Evolutionary conservation across 2,113 vertebrate species (phyloP).

Genomic region (Ranitomeya variabilis): DNA sequence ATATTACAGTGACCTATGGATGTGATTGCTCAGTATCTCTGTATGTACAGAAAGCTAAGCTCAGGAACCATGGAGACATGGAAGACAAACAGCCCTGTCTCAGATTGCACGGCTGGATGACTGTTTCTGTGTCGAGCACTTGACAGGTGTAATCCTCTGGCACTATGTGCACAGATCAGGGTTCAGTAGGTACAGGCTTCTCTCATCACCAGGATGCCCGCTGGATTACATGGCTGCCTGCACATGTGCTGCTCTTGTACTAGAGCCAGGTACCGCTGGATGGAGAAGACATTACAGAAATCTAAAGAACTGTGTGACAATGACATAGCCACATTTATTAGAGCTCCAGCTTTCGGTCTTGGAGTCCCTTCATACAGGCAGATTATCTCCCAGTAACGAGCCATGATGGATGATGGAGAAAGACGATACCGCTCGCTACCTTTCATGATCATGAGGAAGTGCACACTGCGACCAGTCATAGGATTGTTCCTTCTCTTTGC

Average conservation of each 20-base stretch:
- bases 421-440: no score
- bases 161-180: rapidly evolving
- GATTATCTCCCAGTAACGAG: no score
- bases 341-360: not conserved
- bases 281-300: not conserved
- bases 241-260: not conserved
- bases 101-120: slow-evolving; percentile 3
- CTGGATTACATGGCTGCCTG: not conserved
- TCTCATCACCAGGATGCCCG: slow-evolving; percentile 17
- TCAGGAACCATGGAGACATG: slow-evolving; percentile 47
- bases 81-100: slow-evolving; percentile 40
- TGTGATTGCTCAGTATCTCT: not conserved
- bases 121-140: not conserved
- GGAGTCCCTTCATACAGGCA: no score
- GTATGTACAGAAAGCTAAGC: slow-evolving; percentile 1
- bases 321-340: not conserved
- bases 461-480: no score
- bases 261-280: not conserved
- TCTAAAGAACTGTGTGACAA: not conserved
- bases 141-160: slow-evolving; percentile 42
- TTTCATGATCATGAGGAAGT: no score
- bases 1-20: not conserved
- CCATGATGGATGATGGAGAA: no score
- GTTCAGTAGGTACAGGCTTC: not conserved
- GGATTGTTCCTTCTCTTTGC: no score